Evolutionary conservation across 2,888 invertebrate species (phyloP), one percentile per base, ranked within the genome.

Genomic region (Heteromurus nitidus): DNA sequence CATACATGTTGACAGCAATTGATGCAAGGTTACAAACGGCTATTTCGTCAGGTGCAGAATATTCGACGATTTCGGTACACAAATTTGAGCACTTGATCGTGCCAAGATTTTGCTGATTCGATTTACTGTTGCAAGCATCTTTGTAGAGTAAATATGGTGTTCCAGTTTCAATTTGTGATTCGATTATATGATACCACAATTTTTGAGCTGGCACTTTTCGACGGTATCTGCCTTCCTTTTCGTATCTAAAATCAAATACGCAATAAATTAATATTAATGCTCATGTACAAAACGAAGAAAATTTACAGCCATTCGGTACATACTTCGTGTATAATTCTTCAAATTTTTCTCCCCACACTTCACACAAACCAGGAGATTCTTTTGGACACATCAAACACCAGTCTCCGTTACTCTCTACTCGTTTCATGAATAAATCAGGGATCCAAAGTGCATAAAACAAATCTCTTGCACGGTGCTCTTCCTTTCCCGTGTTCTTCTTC

Each of bases 301-400:
- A 7, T 13, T 36, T 13, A 69, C 44, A 62, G 44, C 44, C 3
- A 50, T 65, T 42, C 62, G 30, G 1, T 20, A 31, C 88, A 88
- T 89, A 93, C 92, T 93, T 92, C 68, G 91, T 91, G 89, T 99
- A 99, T 0, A 99, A 91, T 60, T 92, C 89, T 87, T 97, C 96
- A 90, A 99, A 99, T 88, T 98, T 93, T 67, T 97, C 95, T 44
- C 99, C 99, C 96, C 96, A 99, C 87, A 94, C 93, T 87, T 99
- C 98, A 0, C 93, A 91, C 3, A 99, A 91, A 0, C 97, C 97
- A 0, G 97, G 98, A 87, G 94, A 94, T 88, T 96, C 94, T 88
- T 95, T 93, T 0, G 99, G 99, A 88, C 99, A 99, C 98, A 99
- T 98, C 18, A 99, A 90, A 69, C 96, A 95, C 99, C 99, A 99